Conservation (phyloP, 2,888 invertebrate species). For the Drosophila nigricruria region DNA sequence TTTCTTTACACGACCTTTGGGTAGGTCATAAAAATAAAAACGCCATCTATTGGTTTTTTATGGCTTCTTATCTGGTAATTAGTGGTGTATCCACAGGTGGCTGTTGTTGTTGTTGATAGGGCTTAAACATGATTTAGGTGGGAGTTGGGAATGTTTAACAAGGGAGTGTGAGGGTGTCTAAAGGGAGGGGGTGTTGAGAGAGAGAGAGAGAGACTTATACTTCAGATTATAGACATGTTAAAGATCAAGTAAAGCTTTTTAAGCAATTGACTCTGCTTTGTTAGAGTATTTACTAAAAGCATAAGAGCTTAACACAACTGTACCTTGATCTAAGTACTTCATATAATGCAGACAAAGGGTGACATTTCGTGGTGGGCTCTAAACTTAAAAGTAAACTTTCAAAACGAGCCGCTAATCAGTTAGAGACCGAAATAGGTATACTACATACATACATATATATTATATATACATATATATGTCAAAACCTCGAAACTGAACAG, state of each 20-base stretch:
- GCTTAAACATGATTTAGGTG: neutral
- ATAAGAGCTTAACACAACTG: constrained; percentile 12
- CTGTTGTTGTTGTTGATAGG: constrained; percentile 14
- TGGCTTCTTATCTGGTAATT: constrained; percentile 55
- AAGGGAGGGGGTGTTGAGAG: neutral
- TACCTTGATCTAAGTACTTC: constrained; percentile 14
- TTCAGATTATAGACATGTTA: neutral
- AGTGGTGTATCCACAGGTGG: constrained; percentile 61
- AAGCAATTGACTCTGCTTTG: neutral
- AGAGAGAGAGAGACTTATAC: no score
- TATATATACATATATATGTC: neutral
- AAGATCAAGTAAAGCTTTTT: neutral
- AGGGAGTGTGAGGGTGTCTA: neutral
- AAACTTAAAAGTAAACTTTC: constrained; percentile 55
- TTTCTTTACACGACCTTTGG: constrained; percentile 33
- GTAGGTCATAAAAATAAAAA: constrained; percentile 42
- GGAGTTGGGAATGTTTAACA: neutral
- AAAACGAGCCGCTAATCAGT: constrained; percentile 70
- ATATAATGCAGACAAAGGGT: neutral
- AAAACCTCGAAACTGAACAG: constrained; percentile 30
- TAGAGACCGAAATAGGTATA: constrained; percentile 18
- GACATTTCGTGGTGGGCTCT: constrained; percentile 10
- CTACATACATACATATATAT: neutral
- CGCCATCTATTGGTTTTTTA: constrained; percentile 44
- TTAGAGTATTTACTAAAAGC: neutral